These are phyloP conservation scores for Sandelia bainsii DNA, from an alignment of 2,797 vertebrate species.

Conservation along the genomic window DNA sequence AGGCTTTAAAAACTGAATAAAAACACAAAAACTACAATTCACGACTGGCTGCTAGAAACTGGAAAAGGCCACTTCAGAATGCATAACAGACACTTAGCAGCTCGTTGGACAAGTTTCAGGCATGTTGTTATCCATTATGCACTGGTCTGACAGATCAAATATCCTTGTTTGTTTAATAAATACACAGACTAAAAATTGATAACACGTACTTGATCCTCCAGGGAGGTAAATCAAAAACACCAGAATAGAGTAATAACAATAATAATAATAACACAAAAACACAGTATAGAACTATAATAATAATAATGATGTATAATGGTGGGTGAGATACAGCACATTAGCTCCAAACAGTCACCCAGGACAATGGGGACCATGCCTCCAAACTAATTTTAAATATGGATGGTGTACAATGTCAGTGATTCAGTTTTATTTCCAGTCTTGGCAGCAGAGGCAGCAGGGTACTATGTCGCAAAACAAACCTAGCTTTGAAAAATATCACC, in stretches of 20 bases:
- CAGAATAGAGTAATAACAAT: too few species aligned
- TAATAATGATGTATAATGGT: too few species aligned
- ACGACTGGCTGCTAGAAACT: background rate
- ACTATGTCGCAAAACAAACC: conserved; percentile 29
- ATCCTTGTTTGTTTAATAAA: background rate
- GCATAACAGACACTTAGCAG: background rate
- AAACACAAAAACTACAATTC: background rate
- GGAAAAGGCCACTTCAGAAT: background rate
- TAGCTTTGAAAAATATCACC: background rate
- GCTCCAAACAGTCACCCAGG: background rate
- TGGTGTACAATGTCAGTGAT: conserved; percentile 1
- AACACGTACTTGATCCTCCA: too few species aligned
- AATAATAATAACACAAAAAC: too few species aligned
- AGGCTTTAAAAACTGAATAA: background rate
- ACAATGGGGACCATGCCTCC: conserved; percentile 5
- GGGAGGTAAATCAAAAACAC: too few species aligned
- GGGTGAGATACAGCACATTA: too few species aligned
- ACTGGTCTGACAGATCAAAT: background rate
- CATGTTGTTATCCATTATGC: background rate
- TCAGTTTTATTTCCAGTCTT: conserved; percentile 28
- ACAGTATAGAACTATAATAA: too few species aligned
- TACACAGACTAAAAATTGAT: too few species aligned
- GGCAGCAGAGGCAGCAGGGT: conserved; percentile 15
- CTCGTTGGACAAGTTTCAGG: background rate
- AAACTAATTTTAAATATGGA: conserved; percentile 31